Evolutionary conservation across 2,888 invertebrate genomes (phyloP).

Genomic region (Vanessa cardui): DNA sequence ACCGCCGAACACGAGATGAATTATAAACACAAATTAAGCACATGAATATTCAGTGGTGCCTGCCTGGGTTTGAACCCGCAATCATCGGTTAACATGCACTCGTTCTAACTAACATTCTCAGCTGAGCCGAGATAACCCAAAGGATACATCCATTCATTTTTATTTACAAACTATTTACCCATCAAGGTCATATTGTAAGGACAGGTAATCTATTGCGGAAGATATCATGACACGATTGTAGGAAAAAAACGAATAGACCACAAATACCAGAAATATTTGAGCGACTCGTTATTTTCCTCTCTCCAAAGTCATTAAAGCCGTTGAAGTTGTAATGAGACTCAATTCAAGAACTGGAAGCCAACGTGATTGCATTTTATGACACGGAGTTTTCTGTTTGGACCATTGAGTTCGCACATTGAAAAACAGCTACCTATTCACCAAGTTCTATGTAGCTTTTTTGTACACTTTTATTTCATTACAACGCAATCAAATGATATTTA

Average conservation of each 20-base stretch:
- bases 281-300: constrained; percentile 25
- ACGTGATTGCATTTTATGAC: constrained; percentile 37
- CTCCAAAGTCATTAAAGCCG: constrained; percentile 32
- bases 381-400: constrained; percentile 22
- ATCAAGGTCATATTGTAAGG: too few relatives aligned
- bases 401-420: constrained; percentile 30
- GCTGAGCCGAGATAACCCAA: too few relatives aligned
- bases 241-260: constrained; percentile 10
- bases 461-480: constrained; percentile 7
- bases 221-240: neutral
- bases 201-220: neutral
- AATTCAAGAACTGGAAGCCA: constrained; percentile 32
- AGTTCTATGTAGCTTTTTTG: neutral
- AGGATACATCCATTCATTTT: too few relatives aligned
- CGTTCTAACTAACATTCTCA: too few relatives aligned
- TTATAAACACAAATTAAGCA: too few relatives aligned
- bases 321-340: constrained; percentile 36
- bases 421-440: constrained; percentile 9
- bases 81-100: too few relatives aligned
- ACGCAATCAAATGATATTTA: neutral
- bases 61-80: too few relatives aligned
- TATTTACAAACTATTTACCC: too few relatives aligned
- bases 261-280: constrained; percentile 16
- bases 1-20: too few relatives aligned
- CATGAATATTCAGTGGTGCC: too few relatives aligned